phyloP scores from a whole-genome alignment of 2,888 invertebrate genomes.

The Parnassius orleans region DNA sequence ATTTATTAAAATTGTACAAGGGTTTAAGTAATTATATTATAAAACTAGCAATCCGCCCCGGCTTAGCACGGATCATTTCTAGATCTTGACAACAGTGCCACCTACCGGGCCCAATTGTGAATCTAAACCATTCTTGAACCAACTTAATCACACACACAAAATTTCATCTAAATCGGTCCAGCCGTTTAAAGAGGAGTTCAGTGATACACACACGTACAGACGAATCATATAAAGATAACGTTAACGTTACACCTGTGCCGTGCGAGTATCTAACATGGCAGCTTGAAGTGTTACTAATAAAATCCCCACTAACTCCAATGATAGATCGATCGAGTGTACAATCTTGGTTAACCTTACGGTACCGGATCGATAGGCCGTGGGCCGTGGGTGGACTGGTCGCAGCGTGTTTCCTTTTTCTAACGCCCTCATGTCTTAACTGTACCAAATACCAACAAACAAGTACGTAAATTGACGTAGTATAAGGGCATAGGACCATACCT shows the following conservation, averaged over 20 bases:
- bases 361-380: slow-evolving; percentile 55
- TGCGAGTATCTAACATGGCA: neutral
- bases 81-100: too few relatives aligned
- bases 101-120: too few relatives aligned
- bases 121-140: too few relatives aligned
- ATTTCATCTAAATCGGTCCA: too few relatives aligned
- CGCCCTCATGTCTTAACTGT: slow-evolving; percentile 66
- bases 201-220: too few relatives aligned
- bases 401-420: slow-evolving; percentile 63
- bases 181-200: too few relatives aligned
- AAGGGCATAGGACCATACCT: slow-evolving; percentile 13
- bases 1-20: too few relatives aligned
- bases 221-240: too few relatives aligned
- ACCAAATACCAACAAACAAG: slow-evolving; percentile 48
- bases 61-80: too few relatives aligned
- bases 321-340: slow-evolving; percentile 32
- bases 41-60: too few relatives aligned
- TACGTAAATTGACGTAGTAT: neutral
- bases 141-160: too few relatives aligned
- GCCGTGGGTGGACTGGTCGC: slow-evolving; percentile 74
- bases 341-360: slow-evolving; percentile 43
- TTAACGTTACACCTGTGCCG: neutral
- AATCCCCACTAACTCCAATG: neutral
- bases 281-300: neutral
- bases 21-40: too few relatives aligned